Evolutionary conservation across 2,797 vertebrate genomes (phyloP), one percentile per base, ranked within the genome.

Genomic region (Micropoecilia bifurca): DNA sequence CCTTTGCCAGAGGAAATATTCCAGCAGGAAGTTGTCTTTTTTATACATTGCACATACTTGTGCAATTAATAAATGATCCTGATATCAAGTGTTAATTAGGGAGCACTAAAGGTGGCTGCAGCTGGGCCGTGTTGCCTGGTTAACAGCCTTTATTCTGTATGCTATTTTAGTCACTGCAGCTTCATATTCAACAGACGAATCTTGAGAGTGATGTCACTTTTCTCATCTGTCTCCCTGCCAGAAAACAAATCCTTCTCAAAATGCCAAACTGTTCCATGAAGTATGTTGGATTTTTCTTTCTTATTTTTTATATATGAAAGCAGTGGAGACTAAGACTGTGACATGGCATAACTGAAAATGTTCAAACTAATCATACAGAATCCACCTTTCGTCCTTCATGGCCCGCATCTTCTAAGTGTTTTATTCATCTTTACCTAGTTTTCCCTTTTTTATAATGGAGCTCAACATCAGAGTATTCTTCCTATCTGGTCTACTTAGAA

Each of bases 321-420:
- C 57, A 46, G 28, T 81, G 43, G 33, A 83, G 82, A 83, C 63
- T 79, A 63, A 79, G 61, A 18, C 77, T 85, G 77, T 71, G 81
- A 79, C 77, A 61, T 74, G 36, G 85, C 74, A 76, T 85, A 79
- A 76, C 75, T 78, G 36, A 78, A 82, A 75, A 76, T 77, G 71
- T 80, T 83, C 71, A 82, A 48, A 83, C 57, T 85, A 82, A 88
- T 87, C 74, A 75, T 43, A 78, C 41, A 63, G 39, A 68, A 72
- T 84, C 84, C 46, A 43, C 1, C 9, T 0, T 76, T 85, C 75
- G 12, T 77, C 86, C 59, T 36, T 78, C 73, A 68, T 87, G 81
- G 71, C 55, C 86, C 57, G 66, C 84, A 71, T 83, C 76, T 39
- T 79, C 63, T 50, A 45, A 77, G 33, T 77, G 33, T 88, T 84